Evolutionary conservation across 2,113 vertebrate genomes (phyloP).

Genomic region (Aegotheles bennettii): DNA sequence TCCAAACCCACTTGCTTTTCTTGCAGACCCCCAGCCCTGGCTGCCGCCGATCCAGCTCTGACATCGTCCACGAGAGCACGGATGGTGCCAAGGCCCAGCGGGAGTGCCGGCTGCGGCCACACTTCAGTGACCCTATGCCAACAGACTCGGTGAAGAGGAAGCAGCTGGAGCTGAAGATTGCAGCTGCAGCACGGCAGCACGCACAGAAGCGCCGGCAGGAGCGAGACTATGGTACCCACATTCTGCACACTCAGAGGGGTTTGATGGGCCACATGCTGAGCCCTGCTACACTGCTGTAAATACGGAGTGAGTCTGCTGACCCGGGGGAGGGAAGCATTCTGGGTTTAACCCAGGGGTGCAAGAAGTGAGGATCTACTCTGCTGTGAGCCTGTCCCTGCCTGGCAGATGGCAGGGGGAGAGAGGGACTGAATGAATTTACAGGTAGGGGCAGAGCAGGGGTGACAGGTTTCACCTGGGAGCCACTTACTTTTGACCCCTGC

Average conservation of each 20-base stretch:
- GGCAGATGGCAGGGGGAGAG: neutral
- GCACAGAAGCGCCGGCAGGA: conserved; percentile 79
- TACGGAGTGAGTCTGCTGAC: neutral
- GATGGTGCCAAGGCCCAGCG: conserved; percentile 83
- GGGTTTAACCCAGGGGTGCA: neutral
- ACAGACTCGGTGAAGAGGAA: conserved; percentile 86
- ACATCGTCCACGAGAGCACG: conserved; percentile 79
- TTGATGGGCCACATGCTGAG: neutral
- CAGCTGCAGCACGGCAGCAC: conserved; percentile 79
- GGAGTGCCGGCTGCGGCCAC: conserved; percentile 83
- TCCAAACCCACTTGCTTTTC: neutral
- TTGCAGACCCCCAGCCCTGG: conserved; percentile 68
- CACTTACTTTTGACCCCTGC: neutral
- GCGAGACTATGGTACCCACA: conserved; percentile 62
- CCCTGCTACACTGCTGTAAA: neutral
- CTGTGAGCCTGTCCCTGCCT: neutral
- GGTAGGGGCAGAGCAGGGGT: neutral
- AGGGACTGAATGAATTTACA: neutral
- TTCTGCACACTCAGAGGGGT: neutral
- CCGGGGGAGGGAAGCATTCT: neutral
- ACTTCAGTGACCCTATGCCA: conserved; percentile 88
- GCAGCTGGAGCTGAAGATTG: conserved; percentile 90
- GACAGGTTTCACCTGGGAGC: neutral
- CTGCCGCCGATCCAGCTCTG: conserved; percentile 86
- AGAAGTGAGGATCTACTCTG: neutral